Conservation (phyloP, 2,113 vertebrate species). For the Corydoras sp. region DNA sequence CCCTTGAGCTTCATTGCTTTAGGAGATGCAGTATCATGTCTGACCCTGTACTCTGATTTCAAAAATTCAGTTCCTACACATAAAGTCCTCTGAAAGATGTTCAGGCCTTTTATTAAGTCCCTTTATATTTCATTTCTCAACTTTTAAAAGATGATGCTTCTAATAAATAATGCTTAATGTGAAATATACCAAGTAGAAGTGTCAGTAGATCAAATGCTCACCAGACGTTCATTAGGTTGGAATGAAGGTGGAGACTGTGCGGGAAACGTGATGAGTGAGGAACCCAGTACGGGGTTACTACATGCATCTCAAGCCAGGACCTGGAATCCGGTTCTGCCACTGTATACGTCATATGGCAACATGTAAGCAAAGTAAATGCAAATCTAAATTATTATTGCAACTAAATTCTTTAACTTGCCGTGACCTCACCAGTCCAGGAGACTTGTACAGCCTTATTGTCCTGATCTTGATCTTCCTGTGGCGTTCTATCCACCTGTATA, state of each 20-base stretch:
- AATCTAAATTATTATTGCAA: conserved; percentile 22
- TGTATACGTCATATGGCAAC: conserved; percentile 29
- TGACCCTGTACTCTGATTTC: no score
- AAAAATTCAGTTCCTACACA: no score
- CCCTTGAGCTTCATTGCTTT: no score
- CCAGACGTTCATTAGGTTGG: conserved; percentile 90
- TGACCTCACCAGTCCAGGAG: conserved; percentile 60
- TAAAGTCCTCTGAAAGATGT: no score
- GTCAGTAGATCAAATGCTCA: conserved; percentile 52
- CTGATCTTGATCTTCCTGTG: conserved; percentile 82
- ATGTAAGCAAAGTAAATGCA: conserved; percentile 30
- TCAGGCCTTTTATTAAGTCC: no score
- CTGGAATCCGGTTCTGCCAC: conserved; percentile 77
- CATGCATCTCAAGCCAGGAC: conserved; percentile 85
- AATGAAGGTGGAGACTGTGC: conserved; percentile 90
- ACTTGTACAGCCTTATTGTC: conserved; percentile 68
- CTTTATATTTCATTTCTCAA: no score
- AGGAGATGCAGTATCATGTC: no score
- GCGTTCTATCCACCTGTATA: conserved; percentile 91
- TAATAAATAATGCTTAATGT: no score
- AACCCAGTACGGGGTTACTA: conserved; percentile 89
- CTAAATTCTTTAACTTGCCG: not conserved
- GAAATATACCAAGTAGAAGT: no score
- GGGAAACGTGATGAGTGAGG: conserved; percentile 72
- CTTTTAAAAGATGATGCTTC: no score